Evolutionary conservation across 2,797 vertebrate species (phyloP), one percentile per base, ranked within the genome.

Genomic region (Nyctalus aviator): DNA sequence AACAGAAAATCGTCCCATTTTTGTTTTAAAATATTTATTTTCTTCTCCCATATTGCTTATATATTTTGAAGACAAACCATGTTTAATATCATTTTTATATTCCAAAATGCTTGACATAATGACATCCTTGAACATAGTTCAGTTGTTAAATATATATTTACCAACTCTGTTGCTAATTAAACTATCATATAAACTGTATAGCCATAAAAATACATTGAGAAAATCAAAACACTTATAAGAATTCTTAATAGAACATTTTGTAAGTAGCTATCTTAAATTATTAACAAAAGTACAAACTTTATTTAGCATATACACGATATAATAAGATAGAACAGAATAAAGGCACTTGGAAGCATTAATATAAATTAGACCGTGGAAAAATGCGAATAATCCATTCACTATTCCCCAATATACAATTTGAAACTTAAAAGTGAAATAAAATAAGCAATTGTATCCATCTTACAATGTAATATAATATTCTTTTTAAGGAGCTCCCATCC

Each of bases 231-330:
- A 37, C 59, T 78, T 76, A 23, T 55, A 76, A 75, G 7, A 12
- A 85, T 72, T 71, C 23, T 75, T 81, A 81, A 53, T 48, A 88
- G 73, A 53, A 18, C 14, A 76, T 32, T 88, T 71, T 90, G 75
- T 77, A 85, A 88, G 57, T 64, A 44, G 6, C 23, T 72, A 3
- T 50, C 77, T 93, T 55, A 78, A 78, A 75, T 59, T 90, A 68
- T 84, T 8, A 68, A 59, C 53, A 18, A 83, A 86, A 92, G 64
- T 69, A 89, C 20, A 32, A 71, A 83, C 48, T 93, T 73, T 15
- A 66, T 35, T 84, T 87, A 73, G 9, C 18, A 11, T 53, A 73
- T 62, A 90, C n/a, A 4, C 73, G 15, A 32, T 59, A 37, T 83
- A 59, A 30, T 20, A 50, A 64, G 57, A 59, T 37, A 79, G 66